A percentile compares a stretch with the other conserved stretches of the same genome.
Evolutionary conservation across 2,888 invertebrate species (phyloP).

Genomic region (Temnothorax unifasciatus): DNA sequence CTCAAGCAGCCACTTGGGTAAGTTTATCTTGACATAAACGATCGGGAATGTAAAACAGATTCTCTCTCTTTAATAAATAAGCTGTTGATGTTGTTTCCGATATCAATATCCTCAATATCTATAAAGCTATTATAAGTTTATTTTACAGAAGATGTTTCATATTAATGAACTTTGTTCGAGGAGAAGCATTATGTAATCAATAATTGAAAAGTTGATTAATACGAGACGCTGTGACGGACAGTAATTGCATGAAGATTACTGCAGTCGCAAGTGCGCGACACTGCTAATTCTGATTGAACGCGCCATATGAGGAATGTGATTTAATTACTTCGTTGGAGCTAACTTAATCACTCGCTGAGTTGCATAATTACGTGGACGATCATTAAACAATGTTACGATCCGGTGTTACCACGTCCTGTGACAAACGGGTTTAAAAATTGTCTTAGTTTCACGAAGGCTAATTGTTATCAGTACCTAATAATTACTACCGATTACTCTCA

Average conservation of each 20-base stretch:
- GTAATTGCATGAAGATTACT: background rate
- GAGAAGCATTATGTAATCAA: background rate
- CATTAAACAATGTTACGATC: background rate
- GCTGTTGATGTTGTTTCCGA: background rate
- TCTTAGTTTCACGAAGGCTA: background rate
- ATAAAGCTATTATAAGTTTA: background rate
- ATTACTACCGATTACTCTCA: background rate
- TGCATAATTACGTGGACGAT: constrained; percentile 18
- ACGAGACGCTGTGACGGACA: background rate
- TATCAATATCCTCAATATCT: background rate
- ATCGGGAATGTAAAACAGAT: background rate
- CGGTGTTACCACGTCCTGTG: background rate
- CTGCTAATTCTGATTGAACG: constrained; percentile 1
- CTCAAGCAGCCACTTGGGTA: constrained; percentile 81
- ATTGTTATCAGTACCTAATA: background rate
- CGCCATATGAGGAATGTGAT: background rate
- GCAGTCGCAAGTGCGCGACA: background rate
- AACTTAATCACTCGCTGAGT: constrained; percentile 7
- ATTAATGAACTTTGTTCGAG: background rate
- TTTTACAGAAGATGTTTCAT: background rate
- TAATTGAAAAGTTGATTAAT: constrained; percentile 4
- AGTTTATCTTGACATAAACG: constrained; percentile 44
- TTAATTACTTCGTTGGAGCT: constrained; percentile 12
- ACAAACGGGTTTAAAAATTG: background rate
- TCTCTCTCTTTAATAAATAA: background rate